Evolutionary conservation across 2,888 invertebrate genomes (phyloP).

Genomic region (Gymnoscelis rufifasciata): DNA sequence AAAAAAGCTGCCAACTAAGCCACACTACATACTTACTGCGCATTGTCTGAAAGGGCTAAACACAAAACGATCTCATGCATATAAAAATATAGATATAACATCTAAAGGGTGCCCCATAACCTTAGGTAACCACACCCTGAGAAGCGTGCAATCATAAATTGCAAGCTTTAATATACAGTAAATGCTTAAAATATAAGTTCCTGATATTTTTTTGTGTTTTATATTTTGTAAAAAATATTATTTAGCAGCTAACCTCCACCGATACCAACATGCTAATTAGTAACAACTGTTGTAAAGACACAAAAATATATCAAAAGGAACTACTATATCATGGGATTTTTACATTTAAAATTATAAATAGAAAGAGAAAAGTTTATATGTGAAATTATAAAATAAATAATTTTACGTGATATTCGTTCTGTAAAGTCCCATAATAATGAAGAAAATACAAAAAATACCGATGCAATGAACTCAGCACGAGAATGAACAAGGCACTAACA

Average conservation of each 20-base stretch:
- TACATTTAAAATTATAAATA: constrained; percentile 2
- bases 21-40: constrained; percentile 8
- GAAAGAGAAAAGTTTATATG: too few relatives aligned
- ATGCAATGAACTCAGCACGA: constrained; percentile 41
- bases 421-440: constrained; percentile 12
- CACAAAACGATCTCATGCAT: constrained; percentile 54
- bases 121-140: constrained; percentile 53
- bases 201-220: constrained; percentile 15
- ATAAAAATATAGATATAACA: constrained; percentile 33
- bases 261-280: constrained; percentile 3
- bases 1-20: background rate
- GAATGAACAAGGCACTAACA: constrained; percentile 36
- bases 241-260: constrained; percentile 11
- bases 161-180: constrained; percentile 22
- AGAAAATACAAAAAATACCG: constrained; percentile 28
- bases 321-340: constrained; percentile 7
- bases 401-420: background rate
- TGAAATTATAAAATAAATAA: background rate
- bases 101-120: constrained; percentile 49
- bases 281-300: constrained; percentile 11
- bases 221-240: background rate
- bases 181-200: constrained; percentile 16
- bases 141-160: constrained; percentile 24
- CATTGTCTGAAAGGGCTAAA: constrained; percentile 37
- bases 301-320: constrained; percentile 14